Percentiles rank a stretch among this genome's conserved stretches.
These are phyloP conservation scores for Neoitamus cyanurus DNA, from an alignment of 2,888 invertebrate genomes.

Conservation along the genomic window DNA sequence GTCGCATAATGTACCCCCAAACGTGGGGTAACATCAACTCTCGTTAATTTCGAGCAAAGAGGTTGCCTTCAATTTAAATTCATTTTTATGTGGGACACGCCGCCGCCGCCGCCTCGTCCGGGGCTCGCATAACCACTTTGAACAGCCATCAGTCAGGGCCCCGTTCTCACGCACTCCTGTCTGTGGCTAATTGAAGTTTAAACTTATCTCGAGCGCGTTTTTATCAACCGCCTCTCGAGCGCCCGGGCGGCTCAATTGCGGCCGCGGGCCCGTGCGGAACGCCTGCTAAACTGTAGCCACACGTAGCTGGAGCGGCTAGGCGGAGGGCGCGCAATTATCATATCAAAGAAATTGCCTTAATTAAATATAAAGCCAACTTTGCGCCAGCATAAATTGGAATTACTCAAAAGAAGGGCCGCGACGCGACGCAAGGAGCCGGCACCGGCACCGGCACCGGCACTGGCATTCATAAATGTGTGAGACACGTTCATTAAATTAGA, in stretches of 20 bases:
- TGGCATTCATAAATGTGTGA: constrained; percentile 36
- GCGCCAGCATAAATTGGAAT: constrained; percentile 39
- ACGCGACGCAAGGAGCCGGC: neutral
- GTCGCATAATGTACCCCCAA: neutral
- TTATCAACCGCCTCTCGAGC: constrained; percentile 1
- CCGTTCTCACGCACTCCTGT: neutral
- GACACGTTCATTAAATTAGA: constrained; percentile 39
- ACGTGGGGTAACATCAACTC: neutral
- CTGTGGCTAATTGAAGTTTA: constrained; percentile 29
- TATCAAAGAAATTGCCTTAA: constrained; percentile 44
- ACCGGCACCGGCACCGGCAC: neutral
- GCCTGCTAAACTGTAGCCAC: constrained; percentile 3
- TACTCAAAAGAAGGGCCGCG: constrained; percentile 6
- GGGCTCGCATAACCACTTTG: neutral
- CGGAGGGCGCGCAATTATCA: constrained; percentile 19
- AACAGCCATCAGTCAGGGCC: constrained; percentile 13
- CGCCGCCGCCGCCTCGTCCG: neutral
- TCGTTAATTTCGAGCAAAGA: constrained; percentile 4
- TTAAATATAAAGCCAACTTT: constrained; percentile 42
- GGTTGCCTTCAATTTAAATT: constrained; percentile 36
- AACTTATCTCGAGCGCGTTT: constrained; percentile 39
- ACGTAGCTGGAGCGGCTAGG: neutral
- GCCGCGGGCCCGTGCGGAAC: neutral
- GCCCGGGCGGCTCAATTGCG: neutral
- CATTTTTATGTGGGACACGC: constrained; percentile 37